A percentile compares a stretch with the other conserved stretches of the same genome.
phyloP scores from a whole-genome alignment of 2,888 invertebrate genomes.

The Dasysyrphus tricinctus region DNA sequence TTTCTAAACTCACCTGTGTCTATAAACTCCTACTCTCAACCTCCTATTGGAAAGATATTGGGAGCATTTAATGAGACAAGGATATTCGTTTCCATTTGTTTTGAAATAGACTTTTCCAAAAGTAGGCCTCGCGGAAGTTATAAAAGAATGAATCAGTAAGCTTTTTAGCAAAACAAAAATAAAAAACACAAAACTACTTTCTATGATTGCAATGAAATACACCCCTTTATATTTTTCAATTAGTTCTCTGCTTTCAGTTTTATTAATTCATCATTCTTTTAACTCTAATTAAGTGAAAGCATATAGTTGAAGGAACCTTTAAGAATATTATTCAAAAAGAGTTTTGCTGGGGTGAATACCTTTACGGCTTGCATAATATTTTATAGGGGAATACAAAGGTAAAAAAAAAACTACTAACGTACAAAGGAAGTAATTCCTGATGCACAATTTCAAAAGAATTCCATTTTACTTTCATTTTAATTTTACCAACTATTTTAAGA shows the following conservation, averaged over 20 bases:
- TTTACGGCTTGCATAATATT: neutral
- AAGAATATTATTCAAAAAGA: neutral
- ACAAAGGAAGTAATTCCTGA: neutral
- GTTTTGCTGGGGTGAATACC: neutral
- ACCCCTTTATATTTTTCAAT: neutral
- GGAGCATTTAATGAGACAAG: too few species aligned
- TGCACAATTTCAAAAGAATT: neutral
- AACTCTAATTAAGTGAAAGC: neutral
- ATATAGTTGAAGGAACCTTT: neutral
- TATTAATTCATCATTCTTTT: neutral
- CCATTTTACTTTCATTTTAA: conserved; percentile 1
- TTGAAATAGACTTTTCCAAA: too few species aligned
- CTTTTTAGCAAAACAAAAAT: too few species aligned
- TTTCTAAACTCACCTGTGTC: too few species aligned
- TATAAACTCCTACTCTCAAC: too few species aligned
- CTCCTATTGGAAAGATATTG: too few species aligned
- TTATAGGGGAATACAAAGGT: neutral
- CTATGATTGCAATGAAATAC: neutral
- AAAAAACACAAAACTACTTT: neutral
- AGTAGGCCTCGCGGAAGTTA: too few species aligned
- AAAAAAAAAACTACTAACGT: neutral
- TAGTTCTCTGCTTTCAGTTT: neutral
- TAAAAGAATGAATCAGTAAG: too few species aligned
- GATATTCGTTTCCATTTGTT: too few species aligned
- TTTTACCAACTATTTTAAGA: neutral